These are phyloP conservation scores for Otocyon megalotis DNA, from an alignment of 2,113 vertebrate species.

Conservation along the genomic window DNA sequence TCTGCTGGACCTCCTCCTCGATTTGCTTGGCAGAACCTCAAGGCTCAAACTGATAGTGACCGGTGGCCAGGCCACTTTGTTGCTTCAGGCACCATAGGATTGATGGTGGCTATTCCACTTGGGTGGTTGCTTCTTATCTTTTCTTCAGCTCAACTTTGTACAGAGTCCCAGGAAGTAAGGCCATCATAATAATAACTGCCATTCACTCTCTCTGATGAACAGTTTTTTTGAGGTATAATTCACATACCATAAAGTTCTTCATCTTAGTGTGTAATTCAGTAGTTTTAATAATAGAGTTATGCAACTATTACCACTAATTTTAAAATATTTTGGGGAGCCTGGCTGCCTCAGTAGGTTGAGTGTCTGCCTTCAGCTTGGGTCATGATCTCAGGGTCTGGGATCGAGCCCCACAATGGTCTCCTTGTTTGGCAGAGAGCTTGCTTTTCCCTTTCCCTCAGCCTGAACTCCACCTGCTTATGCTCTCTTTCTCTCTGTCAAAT, in stretches of 20 bases:
- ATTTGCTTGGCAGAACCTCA: neutral
- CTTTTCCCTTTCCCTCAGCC: no score
- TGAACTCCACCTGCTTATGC: no score
- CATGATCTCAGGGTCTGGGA: no score
- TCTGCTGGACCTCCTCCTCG: neutral
- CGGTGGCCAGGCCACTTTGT: neutral
- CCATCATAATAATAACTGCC: neutral
- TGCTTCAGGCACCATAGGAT: neutral
- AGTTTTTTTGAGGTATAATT: neutral
- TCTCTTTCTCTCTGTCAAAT: no score
- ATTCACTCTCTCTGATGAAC: neutral
- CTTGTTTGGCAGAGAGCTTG: no score
- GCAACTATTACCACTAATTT: neutral
- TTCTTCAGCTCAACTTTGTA: neutral
- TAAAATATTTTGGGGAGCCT: neutral
- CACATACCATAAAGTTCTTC: neutral
- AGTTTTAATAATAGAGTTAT: neutral
- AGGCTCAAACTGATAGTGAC: neutral
- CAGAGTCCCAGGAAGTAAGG: neutral
- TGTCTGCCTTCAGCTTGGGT: no score
- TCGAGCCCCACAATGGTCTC: no score
- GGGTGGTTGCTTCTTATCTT: neutral
- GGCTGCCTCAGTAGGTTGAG: no score
- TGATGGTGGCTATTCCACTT: neutral
- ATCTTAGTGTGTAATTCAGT: neutral